phyloP scores from a whole-genome alignment of 1,140 invertebrate species.

The Bicyclus anynana region DNA sequence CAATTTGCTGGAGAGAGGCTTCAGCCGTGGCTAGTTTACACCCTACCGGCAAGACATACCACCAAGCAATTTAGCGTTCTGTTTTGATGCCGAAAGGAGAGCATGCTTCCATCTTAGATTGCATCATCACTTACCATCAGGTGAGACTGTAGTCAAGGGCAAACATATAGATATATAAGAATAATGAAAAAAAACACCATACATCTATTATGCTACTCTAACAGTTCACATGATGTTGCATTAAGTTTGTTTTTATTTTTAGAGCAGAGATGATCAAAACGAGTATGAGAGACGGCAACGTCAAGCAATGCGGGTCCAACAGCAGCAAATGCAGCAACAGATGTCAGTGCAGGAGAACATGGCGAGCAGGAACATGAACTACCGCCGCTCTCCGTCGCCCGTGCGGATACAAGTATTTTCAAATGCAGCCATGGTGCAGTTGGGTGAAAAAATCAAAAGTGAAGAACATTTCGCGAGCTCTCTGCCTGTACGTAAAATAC shows the following conservation, averaged over 20 bases:
- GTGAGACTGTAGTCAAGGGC: no score
- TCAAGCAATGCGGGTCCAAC: conserved; percentile 85
- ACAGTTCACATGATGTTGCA: no score
- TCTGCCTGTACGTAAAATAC: conserved; percentile 42
- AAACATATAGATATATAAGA: no score
- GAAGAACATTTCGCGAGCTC: conserved; percentile 50
- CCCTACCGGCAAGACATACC: no score
- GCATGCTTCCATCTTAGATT: no score
- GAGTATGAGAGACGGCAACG: conserved; percentile 92
- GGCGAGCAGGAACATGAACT: conserved; percentile 81
- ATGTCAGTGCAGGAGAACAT: conserved; percentile 52
- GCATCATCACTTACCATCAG: no score
- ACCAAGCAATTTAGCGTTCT: no score
- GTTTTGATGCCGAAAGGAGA: no score
- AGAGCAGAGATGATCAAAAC: conserved; percentile 93
- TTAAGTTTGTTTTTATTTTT: conserved; percentile 26
- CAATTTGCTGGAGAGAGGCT: no score
- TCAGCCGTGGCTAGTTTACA: no score
- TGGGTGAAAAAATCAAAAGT: conserved; percentile 62
- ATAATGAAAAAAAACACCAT: no score
- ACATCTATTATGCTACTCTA: no score
- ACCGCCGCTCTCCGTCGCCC: conserved; percentile 77
- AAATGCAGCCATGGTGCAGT: conserved; percentile 52
- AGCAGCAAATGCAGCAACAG: conserved; percentile 68
- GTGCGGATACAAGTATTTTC: conserved; percentile 80